These are phyloP conservation scores for Adrianichthys oophorus DNA, from an alignment of 2,797 vertebrate species.

Conservation along the genomic window DNA sequence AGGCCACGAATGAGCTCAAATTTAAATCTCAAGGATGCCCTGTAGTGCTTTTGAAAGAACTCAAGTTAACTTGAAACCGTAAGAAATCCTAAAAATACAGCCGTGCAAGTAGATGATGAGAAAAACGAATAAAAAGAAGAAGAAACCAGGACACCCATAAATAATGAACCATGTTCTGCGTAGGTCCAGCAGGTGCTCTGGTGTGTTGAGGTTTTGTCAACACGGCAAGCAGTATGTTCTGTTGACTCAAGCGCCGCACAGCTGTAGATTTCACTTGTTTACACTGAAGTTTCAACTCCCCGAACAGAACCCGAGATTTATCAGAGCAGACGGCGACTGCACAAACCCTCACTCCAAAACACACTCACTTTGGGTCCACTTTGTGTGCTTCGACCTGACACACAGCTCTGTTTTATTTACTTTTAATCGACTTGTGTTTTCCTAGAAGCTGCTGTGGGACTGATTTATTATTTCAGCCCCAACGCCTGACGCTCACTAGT, in stretches of 20 bases:
- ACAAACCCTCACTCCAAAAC: background rate
- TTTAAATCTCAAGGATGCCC: background rate
- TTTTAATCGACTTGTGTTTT: slow-evolving; percentile 27
- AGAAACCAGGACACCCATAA: background rate
- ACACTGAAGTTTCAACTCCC: slow-evolving; percentile 15
- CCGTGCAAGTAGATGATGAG: background rate
- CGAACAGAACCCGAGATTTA: slow-evolving; percentile 16
- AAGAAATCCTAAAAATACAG: background rate
- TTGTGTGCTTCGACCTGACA: background rate
- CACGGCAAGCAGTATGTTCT: slow-evolving; percentile 1
- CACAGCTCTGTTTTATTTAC: slow-evolving; percentile 14
- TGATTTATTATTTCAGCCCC: slow-evolving; percentile 30
- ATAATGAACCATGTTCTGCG: background rate
- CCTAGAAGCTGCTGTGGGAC: slow-evolving; percentile 21
- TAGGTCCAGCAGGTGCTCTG: background rate
- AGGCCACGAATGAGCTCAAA: background rate
- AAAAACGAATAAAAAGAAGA: background rate
- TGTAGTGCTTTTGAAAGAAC: background rate
- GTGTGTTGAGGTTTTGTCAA: slow-evolving; percentile 1
- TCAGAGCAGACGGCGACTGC: background rate
- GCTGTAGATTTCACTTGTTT: slow-evolving; percentile 25
- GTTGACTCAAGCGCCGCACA: slow-evolving; percentile 9
- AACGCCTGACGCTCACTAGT: slow-evolving; percentile 20
- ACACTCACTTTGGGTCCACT: slow-evolving; percentile 2
- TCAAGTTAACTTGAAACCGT: background rate